phyloP scores from a whole-genome alignment of 2,797 vertebrate species.

The Ammospiza maritima region DNA sequence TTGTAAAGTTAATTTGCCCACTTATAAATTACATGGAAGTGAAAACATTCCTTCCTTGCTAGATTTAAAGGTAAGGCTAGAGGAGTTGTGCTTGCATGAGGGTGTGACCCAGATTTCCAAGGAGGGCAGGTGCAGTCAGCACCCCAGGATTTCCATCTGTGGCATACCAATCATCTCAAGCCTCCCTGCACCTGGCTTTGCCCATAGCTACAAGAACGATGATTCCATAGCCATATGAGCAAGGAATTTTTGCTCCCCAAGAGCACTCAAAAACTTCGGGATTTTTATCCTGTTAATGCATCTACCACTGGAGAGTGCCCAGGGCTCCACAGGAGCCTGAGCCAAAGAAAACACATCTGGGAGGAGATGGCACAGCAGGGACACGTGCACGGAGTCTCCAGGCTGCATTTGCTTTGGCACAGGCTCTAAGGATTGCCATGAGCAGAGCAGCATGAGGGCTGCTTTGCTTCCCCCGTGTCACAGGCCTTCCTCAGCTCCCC shows the following conservation, averaged over 20 bases:
- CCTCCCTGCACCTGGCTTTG: background rate
- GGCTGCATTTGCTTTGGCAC: conserved; percentile 41
- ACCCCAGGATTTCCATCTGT: background rate
- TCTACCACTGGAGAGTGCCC: background rate
- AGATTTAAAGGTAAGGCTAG: background rate
- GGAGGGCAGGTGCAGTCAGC: background rate
- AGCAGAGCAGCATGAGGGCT: background rate
- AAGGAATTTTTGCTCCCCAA: background rate
- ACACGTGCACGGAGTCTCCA: background rate
- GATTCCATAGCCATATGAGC: background rate
- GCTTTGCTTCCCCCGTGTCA: background rate
- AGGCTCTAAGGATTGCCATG: background rate
- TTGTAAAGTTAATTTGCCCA: background rate
- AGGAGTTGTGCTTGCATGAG: accelerated
- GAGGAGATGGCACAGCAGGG: conserved; percentile 46
- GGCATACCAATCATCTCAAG: background rate
- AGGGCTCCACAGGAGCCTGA: accelerated
- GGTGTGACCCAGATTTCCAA: background rate
- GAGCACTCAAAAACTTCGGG: background rate
- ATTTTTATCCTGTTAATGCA: background rate
- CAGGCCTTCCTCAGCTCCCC: background rate
- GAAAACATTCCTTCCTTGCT: background rate
- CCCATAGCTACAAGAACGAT: background rate
- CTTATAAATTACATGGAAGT: background rate
- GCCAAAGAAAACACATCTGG: conserved; percentile 51